Percentiles rank a stretch among this genome's conserved stretches.
These are phyloP conservation scores for Agrochola macilenta DNA, from an alignment of 2,888 invertebrate species.

Conservation along the genomic window DNA sequence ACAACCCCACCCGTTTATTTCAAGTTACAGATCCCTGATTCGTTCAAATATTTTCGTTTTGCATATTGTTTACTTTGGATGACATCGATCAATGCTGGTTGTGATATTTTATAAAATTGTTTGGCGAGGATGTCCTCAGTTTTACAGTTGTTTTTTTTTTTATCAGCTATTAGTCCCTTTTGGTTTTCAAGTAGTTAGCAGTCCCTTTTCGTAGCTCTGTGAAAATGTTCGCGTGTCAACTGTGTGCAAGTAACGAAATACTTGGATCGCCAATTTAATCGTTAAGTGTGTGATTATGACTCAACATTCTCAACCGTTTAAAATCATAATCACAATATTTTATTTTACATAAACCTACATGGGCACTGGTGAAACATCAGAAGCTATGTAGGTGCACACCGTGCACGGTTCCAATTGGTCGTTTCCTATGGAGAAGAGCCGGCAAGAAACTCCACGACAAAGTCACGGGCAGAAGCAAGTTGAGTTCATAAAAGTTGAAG, in stretches of 20 bases:
- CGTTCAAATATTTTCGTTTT: conserved; percentile 28
- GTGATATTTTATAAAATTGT: neutral
- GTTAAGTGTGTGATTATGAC: neutral
- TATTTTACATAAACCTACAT: too few relatives aligned
- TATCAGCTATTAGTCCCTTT: neutral
- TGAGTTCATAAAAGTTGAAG: neutral
- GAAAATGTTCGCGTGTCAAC: neutral
- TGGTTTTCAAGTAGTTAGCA: neutral
- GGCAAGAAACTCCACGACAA: neutral
- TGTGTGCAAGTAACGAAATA: neutral
- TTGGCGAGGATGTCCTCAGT: neutral
- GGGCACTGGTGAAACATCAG: too few relatives aligned
- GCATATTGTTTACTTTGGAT: conserved; percentile 15
- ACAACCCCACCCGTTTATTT: conserved; percentile 43
- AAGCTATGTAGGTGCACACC: too few relatives aligned
- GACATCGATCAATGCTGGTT: conserved; percentile 12
- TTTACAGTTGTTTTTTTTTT: neutral
- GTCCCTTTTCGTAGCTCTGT: neutral
- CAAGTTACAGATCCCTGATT: conserved; percentile 37
- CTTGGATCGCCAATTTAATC: neutral
- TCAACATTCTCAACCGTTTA: neutral
- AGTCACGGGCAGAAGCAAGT: neutral
- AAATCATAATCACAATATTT: too few relatives aligned
- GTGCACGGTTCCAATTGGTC: too few relatives aligned
- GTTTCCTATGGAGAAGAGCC: too few relatives aligned